Conservation (phyloP, 1,140 invertebrate genomes). For the Apis mellifera region Amel_HAv3.1 CM009939.2:10143001-10143500, state of each 20-base stretch:
- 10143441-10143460: constrained; percentile 98
- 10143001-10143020: constrained; percentile 95
- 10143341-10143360: constrained; percentile 83
- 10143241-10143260: constrained; percentile 83
- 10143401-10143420: constrained; percentile 99
- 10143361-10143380: constrained; percentile 99
- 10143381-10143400: constrained; percentile 99
- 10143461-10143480: constrained; percentile 98
- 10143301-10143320: neutral
- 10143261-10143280: constrained; percentile 97
- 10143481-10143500: constrained; percentile 97
- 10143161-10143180: constrained; percentile 72
- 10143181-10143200: constrained; percentile 71
- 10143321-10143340: too few species aligned
- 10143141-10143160: constrained; percentile 75
- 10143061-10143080: constrained; percentile 54
- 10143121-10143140: constrained; percentile 60
- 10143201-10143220: constrained; percentile 78
- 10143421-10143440: constrained; percentile 99
- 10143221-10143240: constrained; percentile 76
- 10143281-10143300: constrained; percentile 94
- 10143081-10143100: neutral
- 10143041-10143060: constrained; percentile 92
- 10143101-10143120: neutral
- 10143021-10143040: constrained; percentile 94